Evolutionary conservation across 2,888 invertebrate species (phyloP).

Genomic region (Acanthoscelides obtectus): DNA sequence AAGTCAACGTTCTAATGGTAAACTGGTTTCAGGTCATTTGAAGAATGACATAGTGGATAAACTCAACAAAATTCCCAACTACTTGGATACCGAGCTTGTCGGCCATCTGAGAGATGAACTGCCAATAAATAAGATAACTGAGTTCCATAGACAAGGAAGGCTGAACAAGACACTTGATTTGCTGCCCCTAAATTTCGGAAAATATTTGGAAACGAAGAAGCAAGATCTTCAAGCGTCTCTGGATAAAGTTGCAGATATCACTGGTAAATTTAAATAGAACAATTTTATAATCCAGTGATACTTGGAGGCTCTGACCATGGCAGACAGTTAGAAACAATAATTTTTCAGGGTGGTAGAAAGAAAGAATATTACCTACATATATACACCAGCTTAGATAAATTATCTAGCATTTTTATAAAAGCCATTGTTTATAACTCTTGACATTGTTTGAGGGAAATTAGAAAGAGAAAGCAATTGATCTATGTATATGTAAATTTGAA

Average conservation of each 20-base stretch:
- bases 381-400: too few species aligned
- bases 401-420: too few species aligned
- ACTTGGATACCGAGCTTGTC: constrained; percentile 44
- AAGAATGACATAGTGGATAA: constrained; percentile 43
- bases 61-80: constrained; percentile 45
- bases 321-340: too few species aligned
- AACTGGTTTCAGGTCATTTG: constrained; percentile 32
- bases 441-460: too few species aligned
- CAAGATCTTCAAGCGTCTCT: constrained; percentile 48
- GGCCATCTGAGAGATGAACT: constrained; percentile 44
- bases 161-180: constrained; percentile 12
- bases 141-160: constrained; percentile 8
- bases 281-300: too few species aligned
- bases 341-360: too few species aligned
- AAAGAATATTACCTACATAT: too few species aligned
- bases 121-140: constrained; percentile 29
- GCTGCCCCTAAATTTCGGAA: constrained; percentile 33
- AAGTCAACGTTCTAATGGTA: background rate
- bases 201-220: constrained; percentile 37
- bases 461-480: too few species aligned
- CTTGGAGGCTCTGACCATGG: too few species aligned
- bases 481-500: too few species aligned
- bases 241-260: constrained; percentile 56
- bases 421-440: too few species aligned
- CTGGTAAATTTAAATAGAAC: constrained; percentile 51